phyloP scores from a whole-genome alignment of 2,797 vertebrate species.

The Phyllotis vaccarum region DNA sequence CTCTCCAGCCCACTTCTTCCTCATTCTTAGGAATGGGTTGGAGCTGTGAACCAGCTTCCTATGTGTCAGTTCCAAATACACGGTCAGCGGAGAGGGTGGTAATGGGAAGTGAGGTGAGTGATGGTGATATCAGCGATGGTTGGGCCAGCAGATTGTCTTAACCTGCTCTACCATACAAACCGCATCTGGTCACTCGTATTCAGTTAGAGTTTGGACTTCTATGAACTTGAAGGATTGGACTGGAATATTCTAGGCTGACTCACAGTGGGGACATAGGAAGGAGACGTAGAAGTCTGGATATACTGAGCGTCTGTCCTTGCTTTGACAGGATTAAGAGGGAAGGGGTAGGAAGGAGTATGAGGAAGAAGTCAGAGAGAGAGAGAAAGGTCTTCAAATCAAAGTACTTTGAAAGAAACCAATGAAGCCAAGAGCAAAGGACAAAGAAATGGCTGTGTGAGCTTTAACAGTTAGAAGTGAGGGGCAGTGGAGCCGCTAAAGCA shows the following conservation, averaged over 20 bases:
- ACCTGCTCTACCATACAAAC: not conserved
- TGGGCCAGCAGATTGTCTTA: not conserved
- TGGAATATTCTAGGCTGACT: not conserved
- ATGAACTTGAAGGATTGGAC: not conserved
- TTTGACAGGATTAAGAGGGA: not conserved
- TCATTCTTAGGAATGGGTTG: not conserved
- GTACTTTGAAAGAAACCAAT: not conserved
- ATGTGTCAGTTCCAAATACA: not conserved
- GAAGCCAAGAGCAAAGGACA: not conserved
- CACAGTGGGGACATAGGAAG: not conserved
- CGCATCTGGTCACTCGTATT: not conserved
- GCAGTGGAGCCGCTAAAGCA: no score
- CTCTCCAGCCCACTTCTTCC: no score
- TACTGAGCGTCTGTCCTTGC: not conserved
- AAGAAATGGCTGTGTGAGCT: rapidly evolving
- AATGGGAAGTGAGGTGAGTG: not conserved
- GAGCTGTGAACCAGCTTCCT: not conserved
- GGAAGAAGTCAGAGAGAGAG: not conserved
- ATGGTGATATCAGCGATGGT: not conserved
- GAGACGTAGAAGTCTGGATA: not conserved
- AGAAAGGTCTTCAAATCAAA: not conserved
- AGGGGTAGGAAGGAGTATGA: not conserved
- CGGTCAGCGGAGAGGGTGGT: not conserved
- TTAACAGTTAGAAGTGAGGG: not conserved
- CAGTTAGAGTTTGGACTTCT: not conserved